Conservation (phyloP, 2,888 invertebrate species). For the Meteorus cinctellus region DNA sequence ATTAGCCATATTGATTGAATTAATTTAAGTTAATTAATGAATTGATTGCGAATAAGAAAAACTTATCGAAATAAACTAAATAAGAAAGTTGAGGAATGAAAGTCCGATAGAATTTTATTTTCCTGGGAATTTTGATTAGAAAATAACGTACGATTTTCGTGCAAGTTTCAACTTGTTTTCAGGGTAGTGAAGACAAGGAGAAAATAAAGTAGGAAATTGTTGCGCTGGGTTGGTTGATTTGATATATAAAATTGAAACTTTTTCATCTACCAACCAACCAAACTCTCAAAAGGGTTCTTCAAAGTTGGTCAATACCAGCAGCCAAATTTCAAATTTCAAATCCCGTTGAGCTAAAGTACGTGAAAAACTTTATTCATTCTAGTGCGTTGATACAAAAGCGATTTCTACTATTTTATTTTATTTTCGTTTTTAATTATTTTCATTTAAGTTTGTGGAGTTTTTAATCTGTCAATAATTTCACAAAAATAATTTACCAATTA, state of each 20-base stretch:
- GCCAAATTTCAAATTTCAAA: conserved; percentile 1
- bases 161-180: neutral
- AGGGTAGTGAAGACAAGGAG: neutral
- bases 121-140: neutral
- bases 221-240: neutral
- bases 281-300: conserved; percentile 1
- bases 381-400: neutral
- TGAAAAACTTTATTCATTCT: neutral
- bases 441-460: neutral
- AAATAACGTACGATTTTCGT: neutral
- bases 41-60: neutral
- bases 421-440: neutral
- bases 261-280: neutral
- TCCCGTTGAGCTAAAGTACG: neutral
- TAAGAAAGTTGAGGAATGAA: neutral
- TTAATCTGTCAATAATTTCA: neutral
- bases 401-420: neutral
- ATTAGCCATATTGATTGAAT: too few relatives aligned
- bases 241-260: neutral
- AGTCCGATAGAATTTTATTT: neutral
- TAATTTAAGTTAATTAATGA: too few relatives aligned
- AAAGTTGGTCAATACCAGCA: neutral
- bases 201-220: neutral
- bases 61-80: neutral
- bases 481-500: too few relatives aligned